Base-by-base conservation (phyloP, 92 coral and sea anemone species). In the Desmophyllum pertusum region DNA sequence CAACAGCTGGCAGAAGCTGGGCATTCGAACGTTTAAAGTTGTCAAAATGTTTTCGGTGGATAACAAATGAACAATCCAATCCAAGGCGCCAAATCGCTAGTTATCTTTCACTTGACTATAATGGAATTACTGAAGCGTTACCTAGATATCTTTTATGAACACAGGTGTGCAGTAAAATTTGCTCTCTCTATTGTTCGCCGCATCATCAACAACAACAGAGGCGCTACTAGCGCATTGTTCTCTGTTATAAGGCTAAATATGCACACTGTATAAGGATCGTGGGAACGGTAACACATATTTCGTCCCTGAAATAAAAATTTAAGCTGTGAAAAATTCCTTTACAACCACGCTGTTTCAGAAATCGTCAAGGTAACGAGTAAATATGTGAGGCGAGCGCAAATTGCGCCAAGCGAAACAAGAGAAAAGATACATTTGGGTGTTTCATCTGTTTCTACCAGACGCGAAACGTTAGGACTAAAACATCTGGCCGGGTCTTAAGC, bases 81-180 rank as follows among this genome's bases (percentile, higher is more conserved):
- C 30, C 42, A 19, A 82, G 86, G 86, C 53, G 79, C 77, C 79
- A 82, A 71, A 81, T 80, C 70, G 50, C 65, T 80, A 36, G 36
- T 38, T 69, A 80, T 65, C 76, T 80, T 80, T 18, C 76, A 30
- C 78, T 70, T 25, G 41, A 23, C 31, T 29, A 82, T 82, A 82
- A 82, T 82, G 23, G 23, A 38, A 31, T 31, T 29, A 82, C 14
- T 82, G 79, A 40, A 57, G 86, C 86, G 79, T 82, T 42, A 73
- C 86, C 39, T 31, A 29, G 71, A 57, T 30, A 71, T 73, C 86
- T 19, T 71, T 82, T 82, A 82, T 82, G 4, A 52, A 45, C 72
- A 82, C 86, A 82, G 86, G 86, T 82, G 86, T 82, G 86, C 86
- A 6, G 41, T 21, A 23, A 73, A 73, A 73, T 57, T 82, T 82